Base-by-base conservation (phyloP, 1,140 invertebrate genomes). In the Brachionus paranguensis region DNA sequence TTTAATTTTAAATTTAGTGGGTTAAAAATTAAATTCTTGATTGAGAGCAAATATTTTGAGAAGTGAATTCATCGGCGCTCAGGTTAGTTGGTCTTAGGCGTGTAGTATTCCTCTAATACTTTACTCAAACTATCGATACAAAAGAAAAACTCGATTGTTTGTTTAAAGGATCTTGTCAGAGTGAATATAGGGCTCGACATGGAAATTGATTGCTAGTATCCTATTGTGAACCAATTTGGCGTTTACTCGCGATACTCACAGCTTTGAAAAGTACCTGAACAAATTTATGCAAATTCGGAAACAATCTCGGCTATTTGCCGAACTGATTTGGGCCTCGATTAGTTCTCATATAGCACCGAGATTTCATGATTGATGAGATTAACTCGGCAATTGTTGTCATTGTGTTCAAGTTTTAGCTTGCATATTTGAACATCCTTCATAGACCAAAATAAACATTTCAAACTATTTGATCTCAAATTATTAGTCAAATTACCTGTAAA, bases 11-110 rank as follows among this genome's bases (percentile, higher is more conserved):
- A 72, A 41, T 72, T 72, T 41, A 72, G n/a, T 72, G 43, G 68
- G 68, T 72, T 72, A 72, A 10, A 72, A 72, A 72, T 72, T 72
- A 72, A 72, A 60, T 60, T 60, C 20, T 72, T 72, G 68, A 72
- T 41, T 45, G 68, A 20, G 37, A n/a, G 37, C 7, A 72, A 72
- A 72, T 72, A 72, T 72, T 72, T 72, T 72, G 68, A 72, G 41
- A 72, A 43, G 17, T 72, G 37, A 41, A 72, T 20, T 72, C 27
- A 68, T 33, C 65, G 65, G n/a, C 27, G 27, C 27, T 33, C 27
- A 41, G 27, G 65, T 68, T 68, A 33, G 65, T 68, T 68, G 65
- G 65, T 68, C 33, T 33, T 33, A 68, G 65, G 65, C 27, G 65
- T 68, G 65, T 68, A 68, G 65, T 29, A 68, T 68, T 68, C 11